Percentiles rank a stretch among this genome's conserved stretches.
Evolutionary conservation across 1,140 invertebrate species (phyloP).

Genomic region (Eumaeus atala): DNA sequence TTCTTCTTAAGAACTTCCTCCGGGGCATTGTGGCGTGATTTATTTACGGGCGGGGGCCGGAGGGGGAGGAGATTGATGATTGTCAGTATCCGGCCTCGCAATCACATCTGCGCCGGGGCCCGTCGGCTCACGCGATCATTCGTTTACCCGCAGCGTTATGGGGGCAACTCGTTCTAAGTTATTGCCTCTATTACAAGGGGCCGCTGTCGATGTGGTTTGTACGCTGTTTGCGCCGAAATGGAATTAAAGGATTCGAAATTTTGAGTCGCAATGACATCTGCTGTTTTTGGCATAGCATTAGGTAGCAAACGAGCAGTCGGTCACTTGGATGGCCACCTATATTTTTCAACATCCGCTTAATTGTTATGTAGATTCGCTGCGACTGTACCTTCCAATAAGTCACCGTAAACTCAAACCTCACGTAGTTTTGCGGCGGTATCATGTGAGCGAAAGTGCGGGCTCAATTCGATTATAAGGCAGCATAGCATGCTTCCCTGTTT

Average conservation of each 20-base stretch:
- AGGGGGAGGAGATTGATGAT: constrained; percentile 38
- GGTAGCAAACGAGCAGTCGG: no score
- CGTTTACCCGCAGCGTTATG: constrained; percentile 26
- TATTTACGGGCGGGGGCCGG: constrained; percentile 41
- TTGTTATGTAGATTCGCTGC: no score
- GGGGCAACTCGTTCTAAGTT: not conserved
- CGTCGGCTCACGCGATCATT: constrained; percentile 32
- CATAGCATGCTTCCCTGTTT: no score
- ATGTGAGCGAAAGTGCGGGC: no score
- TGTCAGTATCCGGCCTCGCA: constrained; percentile 43
- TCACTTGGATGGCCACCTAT: no score
- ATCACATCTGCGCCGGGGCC: constrained; percentile 32
- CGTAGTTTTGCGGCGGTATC: no score
- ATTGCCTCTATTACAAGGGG: not conserved
- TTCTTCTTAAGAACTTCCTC: constrained; percentile 70
- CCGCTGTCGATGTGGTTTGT: constrained; percentile 8
- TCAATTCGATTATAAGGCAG: no score
- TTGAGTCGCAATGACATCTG: no score
- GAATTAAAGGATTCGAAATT: not conserved
- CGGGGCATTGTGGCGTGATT: constrained; percentile 68
- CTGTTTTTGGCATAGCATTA: no score
- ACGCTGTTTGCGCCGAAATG: constrained; percentile 3
- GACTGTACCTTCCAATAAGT: no score
- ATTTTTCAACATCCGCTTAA: no score
- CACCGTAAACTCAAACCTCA: no score